Conservation (phyloP, 2,113 vertebrate species). For the Trematomus loennbergii region DNA sequence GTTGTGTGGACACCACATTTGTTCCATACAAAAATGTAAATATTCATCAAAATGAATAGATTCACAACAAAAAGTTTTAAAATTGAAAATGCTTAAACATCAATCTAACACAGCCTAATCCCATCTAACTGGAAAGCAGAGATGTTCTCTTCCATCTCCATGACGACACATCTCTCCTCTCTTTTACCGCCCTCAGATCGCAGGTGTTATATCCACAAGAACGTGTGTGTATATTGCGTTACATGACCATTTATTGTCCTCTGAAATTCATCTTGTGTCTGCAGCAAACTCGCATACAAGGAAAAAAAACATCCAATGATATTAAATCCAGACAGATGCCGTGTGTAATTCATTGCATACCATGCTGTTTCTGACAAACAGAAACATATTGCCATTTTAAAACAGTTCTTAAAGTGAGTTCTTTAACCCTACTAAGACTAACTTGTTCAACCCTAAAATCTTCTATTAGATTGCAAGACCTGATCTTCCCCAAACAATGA, state of each 20-base stretch:
- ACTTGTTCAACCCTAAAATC: background rate
- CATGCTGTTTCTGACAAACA: background rate
- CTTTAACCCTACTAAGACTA: background rate
- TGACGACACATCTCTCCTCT: conserved; percentile 24
- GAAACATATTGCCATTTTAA: background rate
- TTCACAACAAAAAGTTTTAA: background rate
- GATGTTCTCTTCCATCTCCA: conserved; percentile 26
- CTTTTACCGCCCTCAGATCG: background rate
- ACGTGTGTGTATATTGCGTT: background rate
- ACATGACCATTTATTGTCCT: background rate
- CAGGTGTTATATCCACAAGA: background rate
- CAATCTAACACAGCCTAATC: background rate
- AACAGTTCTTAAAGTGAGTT: background rate
- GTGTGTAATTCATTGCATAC: background rate
- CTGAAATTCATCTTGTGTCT: background rate
- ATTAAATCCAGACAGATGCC: background rate
- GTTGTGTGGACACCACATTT: background rate
- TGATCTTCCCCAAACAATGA: background rate
- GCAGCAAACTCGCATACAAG: background rate
- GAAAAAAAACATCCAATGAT: background rate
- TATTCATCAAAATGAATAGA: background rate
- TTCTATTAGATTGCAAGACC: background rate
- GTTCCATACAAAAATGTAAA: background rate
- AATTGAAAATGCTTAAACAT: background rate
- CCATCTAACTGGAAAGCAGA: background rate